Percentiles rank a stretch among this genome's conserved stretches.
phyloP scores from a whole-genome alignment of 30 jellyfish, hydroid and myxozoan species.

The Hydractinia symbiolongicarpus region DNA sequence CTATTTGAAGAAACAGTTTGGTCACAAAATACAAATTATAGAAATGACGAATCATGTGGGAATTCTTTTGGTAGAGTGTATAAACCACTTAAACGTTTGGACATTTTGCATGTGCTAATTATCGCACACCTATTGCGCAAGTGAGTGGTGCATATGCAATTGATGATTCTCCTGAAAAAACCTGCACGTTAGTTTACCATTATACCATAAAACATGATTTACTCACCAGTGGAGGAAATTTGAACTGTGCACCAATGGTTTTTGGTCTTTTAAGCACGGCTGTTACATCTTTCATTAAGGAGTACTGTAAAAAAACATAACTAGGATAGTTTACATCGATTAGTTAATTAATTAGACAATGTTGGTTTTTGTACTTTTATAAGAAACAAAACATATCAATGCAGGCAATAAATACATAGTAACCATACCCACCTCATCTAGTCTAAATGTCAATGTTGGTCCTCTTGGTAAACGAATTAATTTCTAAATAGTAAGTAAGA shows the following conservation, averaged over 20 bases:
- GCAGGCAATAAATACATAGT: no score
- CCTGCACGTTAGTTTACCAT: neutral
- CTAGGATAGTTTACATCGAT: neutral
- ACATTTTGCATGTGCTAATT: no score
- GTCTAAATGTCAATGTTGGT: constrained; percentile 78
- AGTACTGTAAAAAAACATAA: constrained; percentile 40
- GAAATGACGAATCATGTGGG: no score
- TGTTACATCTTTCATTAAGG: constrained; percentile 82
- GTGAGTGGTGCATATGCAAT: no score
- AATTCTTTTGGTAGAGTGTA: no score
- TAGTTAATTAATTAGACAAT: neutral
- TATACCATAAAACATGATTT: neutral
- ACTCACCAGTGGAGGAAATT: constrained; percentile 76
- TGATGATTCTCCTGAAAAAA: neutral
- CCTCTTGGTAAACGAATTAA: constrained; percentile 84
- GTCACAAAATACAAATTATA: no score
- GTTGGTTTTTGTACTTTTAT: neutral
- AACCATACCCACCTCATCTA: constrained; percentile 83
- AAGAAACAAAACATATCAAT: neutral
- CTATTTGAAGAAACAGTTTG: no score
- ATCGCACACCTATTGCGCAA: no score
- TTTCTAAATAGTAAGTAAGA: constrained; percentile 38
- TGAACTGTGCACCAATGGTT: constrained; percentile 76
- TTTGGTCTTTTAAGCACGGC: constrained; percentile 71
- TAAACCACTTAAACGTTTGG: no score